Conservation (phyloP, 2,888 invertebrate species). For the Tromatobia lineatoria region DNA sequence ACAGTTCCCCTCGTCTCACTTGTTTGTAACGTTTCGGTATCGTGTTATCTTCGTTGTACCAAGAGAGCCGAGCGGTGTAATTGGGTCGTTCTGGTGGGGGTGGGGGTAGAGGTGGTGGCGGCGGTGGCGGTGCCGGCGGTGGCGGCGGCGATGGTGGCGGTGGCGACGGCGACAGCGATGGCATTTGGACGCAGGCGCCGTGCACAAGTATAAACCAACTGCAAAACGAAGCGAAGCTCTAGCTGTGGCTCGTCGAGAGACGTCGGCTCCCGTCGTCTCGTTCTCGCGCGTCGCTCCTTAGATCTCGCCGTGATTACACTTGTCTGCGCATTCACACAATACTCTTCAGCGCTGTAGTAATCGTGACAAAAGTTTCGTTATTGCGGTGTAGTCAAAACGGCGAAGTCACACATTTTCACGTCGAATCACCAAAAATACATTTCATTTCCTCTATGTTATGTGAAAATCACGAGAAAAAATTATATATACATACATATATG, state of each 20-base stretch:
- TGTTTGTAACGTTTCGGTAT: neutral
- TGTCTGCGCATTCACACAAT: slow-evolving; percentile 32
- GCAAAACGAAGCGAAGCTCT: slow-evolving; percentile 55
- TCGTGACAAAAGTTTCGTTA: neutral
- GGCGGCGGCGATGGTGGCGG: slow-evolving; percentile 21
- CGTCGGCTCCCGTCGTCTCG: slow-evolving; percentile 51
- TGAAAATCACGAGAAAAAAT: slow-evolving; percentile 19
- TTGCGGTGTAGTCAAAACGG: neutral
- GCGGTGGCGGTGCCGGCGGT: neutral
- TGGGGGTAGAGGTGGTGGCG: slow-evolving; percentile 1
- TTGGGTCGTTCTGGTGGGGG: slow-evolving; percentile 62
- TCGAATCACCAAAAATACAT: neutral
- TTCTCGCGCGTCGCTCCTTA: slow-evolving; percentile 57
- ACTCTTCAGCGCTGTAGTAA: slow-evolving; percentile 8
- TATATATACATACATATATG: too few species aligned
- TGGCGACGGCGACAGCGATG: slow-evolving; percentile 3
- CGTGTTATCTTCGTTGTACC: slow-evolving; percentile 60
- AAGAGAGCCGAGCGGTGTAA: slow-evolving; percentile 64
- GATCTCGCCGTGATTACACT: slow-evolving; percentile 56
- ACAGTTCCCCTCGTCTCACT: slow-evolving; percentile 9
- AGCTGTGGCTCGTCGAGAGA: slow-evolving; percentile 57
- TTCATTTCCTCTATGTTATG: neutral
- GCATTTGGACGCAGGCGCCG: slow-evolving; percentile 65
- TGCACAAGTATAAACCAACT: slow-evolving; percentile 41
- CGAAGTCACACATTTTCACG: neutral